Conservation (phyloP, 1,140 invertebrate species). For the Aphis gossypii region DNA sequence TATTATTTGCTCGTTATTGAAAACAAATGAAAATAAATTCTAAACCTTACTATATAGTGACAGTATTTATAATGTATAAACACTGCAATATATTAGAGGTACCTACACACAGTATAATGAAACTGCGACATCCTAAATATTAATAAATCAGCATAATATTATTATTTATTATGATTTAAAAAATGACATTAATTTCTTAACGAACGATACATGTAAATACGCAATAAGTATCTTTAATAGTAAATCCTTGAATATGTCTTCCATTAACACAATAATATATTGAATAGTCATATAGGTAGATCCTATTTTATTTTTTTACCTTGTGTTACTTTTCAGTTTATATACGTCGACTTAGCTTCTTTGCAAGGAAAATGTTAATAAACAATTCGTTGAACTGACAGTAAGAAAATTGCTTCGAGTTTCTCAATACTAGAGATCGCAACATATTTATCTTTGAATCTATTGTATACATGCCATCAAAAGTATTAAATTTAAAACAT, state of each 20-base stretch:
- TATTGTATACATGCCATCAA: background rate
- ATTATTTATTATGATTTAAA: background rate
- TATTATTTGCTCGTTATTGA: no score
- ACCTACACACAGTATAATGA: no score
- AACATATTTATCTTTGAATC: background rate
- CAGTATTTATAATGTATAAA: no score
- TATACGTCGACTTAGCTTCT: background rate
- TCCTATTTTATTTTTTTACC: constrained; percentile 27
- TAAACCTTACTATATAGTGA: background rate
- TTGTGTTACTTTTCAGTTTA: constrained; percentile 19
- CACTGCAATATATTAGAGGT: no score
- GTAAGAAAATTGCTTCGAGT: background rate
- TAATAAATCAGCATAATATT: background rate
- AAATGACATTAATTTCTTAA: background rate
- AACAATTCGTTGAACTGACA: background rate
- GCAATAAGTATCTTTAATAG: background rate
- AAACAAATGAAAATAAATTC: no score
- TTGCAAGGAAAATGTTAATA: background rate
- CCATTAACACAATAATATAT: background rate
- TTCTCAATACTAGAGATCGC: background rate
- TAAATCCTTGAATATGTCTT: constrained; percentile 21
- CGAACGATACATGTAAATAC: background rate
- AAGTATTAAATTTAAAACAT: background rate
- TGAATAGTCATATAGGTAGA: background rate
- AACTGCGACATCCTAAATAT: background rate